Evolutionary conservation across 2,888 invertebrate genomes (phyloP), one percentile per base, ranked within the genome.

Genomic region (Disparrhopalites patrizii): DNA sequence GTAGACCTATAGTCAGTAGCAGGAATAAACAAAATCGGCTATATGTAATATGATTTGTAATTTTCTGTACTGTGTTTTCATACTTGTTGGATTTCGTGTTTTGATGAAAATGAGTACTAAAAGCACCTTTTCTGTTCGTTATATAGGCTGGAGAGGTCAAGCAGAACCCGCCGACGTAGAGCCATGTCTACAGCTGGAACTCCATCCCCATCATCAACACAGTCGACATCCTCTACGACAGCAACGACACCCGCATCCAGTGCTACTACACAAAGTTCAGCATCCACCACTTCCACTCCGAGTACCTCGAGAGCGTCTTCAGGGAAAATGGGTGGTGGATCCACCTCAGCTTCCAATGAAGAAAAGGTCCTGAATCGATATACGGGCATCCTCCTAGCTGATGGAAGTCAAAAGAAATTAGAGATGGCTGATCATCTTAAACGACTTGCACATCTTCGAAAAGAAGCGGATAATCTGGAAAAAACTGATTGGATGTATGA

Each of bases 401-500:
- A 73, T 56, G 66, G 65, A 0, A 69, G 68, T 51, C 64, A 66
- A 54, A 66, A 68, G 25, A 68, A 71, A 47, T 55, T 71, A 7
- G 70, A 70, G 7, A 47, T 62, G 23, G 62, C 60, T 52, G 75
- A 75, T 57, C 75, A 75, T 62, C 54, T 56, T 1, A 71, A 71
- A 54, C 61, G 75, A 51, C 57, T 75, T 10, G 63, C 65, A 7
- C 65, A 62, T 28, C 62, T 75, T 4, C 33, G 73, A 23, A 71
- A 69, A 40, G 73, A 73, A 64, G 73, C 75, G 3, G 72, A 75
- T n/a, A 61, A 69, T 30, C 56, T 73, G 52, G 75, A 75, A 25
- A 69, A 69, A 62, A 73, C 75, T 2, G 71, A 75, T 50, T 75
- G 75, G 75, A 70, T 69, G 65, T 73, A 72, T 51, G 75, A 75